phyloP scores from a whole-genome alignment of 2,113 vertebrate species.

The Prolemur simus region DNA sequence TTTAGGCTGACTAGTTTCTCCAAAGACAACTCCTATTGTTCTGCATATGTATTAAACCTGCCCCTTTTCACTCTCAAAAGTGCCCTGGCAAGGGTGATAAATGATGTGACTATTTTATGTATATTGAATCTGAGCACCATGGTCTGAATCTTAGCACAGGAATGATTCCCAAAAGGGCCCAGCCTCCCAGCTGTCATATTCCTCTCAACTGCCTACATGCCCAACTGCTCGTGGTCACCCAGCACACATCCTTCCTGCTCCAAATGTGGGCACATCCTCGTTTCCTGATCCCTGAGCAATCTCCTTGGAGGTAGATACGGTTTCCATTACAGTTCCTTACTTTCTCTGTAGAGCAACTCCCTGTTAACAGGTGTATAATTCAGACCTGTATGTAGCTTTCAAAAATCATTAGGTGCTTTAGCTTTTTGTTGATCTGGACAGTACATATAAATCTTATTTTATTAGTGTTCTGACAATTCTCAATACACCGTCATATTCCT shows the following conservation, averaged over 20 bases:
- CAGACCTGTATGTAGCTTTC: neutral
- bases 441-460: neutral
- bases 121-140: neutral
- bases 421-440: neutral
- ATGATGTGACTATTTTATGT: neutral
- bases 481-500: neutral
- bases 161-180: neutral
- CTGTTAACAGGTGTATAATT: neutral
- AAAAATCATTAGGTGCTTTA: neutral
- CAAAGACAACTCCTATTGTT: neutral
- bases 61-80: neutral
- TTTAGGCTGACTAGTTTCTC: neutral
- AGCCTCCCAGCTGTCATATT: neutral
- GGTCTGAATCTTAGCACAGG: neutral
- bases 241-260: neutral
- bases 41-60: rapidly evolving
- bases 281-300: neutral
- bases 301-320: no score
- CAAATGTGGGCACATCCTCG: neutral
- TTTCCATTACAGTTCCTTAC: neutral
- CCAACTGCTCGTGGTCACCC: neutral
- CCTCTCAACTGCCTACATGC: neutral
- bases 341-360: neutral
- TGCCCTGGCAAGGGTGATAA: neutral
- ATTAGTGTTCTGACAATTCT: neutral